phyloP scores from a whole-genome alignment of 53 echinoderm and acorn worm genomes.

The Stichopus horrens region DNA sequence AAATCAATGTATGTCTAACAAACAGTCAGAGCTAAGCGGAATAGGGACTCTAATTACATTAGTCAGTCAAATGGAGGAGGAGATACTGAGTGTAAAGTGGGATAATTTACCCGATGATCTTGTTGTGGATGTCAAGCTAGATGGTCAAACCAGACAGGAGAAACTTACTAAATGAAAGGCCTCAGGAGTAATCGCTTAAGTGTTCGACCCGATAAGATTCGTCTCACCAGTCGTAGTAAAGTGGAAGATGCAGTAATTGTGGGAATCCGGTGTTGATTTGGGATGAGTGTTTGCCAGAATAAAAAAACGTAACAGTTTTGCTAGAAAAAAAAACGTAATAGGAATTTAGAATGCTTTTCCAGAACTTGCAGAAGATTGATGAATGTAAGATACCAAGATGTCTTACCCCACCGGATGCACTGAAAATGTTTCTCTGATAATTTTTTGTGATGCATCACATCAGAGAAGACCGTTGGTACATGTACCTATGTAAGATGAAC shows the following conservation, averaged over 20 bases:
- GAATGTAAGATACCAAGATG: constrained; percentile 34
- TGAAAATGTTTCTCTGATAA: neutral
- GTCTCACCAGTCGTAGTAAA: constrained; percentile 51
- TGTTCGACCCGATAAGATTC: constrained; percentile 66
- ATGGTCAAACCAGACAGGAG: neutral
- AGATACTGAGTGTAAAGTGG: constrained; percentile 44
- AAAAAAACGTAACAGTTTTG: constrained; percentile 15
- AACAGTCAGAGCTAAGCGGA: neutral
- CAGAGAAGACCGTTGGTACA: constrained; percentile 54
- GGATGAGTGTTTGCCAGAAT: constrained; percentile 52
- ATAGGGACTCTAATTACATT: neutral
- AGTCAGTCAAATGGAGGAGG: constrained; percentile 19
- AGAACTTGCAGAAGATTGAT: neutral
- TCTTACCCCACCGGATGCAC: constrained; percentile 44
- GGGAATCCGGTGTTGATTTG: constrained; percentile 48
- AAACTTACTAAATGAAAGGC: constrained; percentile 36
- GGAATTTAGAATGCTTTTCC: constrained; percentile 46
- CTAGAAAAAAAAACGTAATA: constrained; percentile 18
- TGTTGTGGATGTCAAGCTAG: constrained; percentile 19
- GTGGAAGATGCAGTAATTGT: constrained; percentile 46
- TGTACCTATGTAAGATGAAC: constrained; percentile 47
- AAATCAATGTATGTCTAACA: constrained; percentile 42
- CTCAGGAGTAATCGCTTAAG: constrained; percentile 34
- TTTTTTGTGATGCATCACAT: constrained; percentile 61
- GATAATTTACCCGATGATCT: constrained; percentile 12